phyloP scores from a whole-genome alignment of 2,888 invertebrate genomes.

The Rhagophthalmus giganteus region DNA sequence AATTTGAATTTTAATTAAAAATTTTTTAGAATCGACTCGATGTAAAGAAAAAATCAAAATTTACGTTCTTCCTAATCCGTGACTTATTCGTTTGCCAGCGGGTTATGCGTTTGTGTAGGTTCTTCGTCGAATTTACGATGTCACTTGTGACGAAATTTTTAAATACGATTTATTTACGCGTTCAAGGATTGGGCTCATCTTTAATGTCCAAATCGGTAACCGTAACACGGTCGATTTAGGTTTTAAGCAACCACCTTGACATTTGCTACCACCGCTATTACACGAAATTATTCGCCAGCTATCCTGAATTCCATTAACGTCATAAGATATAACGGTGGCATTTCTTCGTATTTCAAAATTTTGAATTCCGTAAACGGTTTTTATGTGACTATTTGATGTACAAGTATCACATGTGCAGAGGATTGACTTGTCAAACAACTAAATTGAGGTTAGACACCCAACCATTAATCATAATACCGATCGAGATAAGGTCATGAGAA shows the following conservation, averaged over 20 bases:
- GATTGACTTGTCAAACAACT: slow-evolving; percentile 14
- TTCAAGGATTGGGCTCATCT: slow-evolving; percentile 11
- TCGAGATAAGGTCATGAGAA: slow-evolving; percentile 18
- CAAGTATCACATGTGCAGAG: slow-evolving; percentile 9
- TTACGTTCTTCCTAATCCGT: slow-evolving; percentile 7
- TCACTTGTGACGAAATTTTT: slow-evolving; percentile 7
- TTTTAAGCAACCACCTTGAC: slow-evolving; percentile 8
- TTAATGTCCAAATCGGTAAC: slow-evolving; percentile 13
- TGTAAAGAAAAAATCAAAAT: neutral
- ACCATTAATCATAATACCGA: slow-evolving; percentile 20
- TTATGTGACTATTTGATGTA: slow-evolving; percentile 3
- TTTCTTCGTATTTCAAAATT: neutral
- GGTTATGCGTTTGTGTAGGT: slow-evolving; percentile 12
- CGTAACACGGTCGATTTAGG: slow-evolving; percentile 14
- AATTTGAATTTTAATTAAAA: slow-evolving; percentile 17
- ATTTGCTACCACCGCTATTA: slow-evolving; percentile 2
- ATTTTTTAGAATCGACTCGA: slow-evolving; percentile 3
- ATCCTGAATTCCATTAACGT: neutral
- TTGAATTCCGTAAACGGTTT: neutral
- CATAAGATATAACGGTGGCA: too few relatives aligned
- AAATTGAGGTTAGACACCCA: slow-evolving; percentile 18
- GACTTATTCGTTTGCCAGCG: slow-evolving; percentile 11
- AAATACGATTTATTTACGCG: slow-evolving; percentile 1
- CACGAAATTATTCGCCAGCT: too few relatives aligned
- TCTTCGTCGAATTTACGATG: slow-evolving; percentile 7